Conservation (phyloP, 2,113 vertebrate genomes). For the Platysternon megacephalum region DNA sequence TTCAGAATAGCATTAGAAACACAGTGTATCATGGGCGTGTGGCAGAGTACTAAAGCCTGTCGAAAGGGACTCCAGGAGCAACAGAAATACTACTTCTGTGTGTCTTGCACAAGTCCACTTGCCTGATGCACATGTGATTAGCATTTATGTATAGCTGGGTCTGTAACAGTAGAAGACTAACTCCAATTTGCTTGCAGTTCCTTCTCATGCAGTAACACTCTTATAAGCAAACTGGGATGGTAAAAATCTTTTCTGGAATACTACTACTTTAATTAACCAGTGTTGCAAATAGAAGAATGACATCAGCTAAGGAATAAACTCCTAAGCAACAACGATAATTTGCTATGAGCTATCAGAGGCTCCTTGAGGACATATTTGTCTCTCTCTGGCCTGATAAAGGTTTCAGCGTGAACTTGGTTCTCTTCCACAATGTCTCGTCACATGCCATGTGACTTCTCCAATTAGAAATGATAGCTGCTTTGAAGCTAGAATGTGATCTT, state of each 20-base stretch:
- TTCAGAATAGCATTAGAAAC: background rate
- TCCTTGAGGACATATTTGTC: background rate
- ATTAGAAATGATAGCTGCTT: background rate
- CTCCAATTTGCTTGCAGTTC: background rate
- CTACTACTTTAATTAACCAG: background rate
- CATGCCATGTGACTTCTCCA: background rate
- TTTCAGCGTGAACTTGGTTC: background rate
- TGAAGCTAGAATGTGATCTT: background rate
- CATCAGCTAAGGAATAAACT: background rate
- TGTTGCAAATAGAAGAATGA: background rate
- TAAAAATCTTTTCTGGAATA: background rate
- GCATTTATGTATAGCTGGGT: background rate
- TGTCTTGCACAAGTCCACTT: background rate
- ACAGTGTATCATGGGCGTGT: background rate
- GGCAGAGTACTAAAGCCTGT: background rate
- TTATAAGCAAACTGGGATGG: background rate
- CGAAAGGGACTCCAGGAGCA: background rate
- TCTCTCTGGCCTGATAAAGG: fast-evolving
- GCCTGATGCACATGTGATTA: background rate
- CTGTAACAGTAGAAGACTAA: background rate
- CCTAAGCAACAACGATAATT: background rate
- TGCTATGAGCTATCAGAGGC: background rate
- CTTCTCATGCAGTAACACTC: background rate
- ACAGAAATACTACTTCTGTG: fast-evolving
- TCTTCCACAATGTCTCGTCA: background rate